Evolutionary conservation across 2,888 invertebrate genomes (phyloP).

Genomic region (Chymomyza procnemis): DNA sequence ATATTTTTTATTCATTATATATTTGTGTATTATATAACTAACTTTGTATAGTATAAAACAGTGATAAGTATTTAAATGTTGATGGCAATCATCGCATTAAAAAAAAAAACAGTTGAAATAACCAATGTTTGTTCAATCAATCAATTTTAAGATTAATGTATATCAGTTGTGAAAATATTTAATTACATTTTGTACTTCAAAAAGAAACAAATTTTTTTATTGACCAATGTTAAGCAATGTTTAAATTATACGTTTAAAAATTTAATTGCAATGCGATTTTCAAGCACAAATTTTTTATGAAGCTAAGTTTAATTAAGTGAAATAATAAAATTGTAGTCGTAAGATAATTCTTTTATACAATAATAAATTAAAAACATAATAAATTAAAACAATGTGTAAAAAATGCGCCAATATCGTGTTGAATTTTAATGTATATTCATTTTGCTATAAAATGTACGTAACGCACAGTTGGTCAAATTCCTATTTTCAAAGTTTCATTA

Average conservation of each 20-base stretch:
- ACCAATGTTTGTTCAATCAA: constrained; percentile 17
- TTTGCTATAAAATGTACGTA: too few relatives aligned
- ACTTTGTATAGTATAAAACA: constrained; percentile 34
- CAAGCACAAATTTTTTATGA: constrained; percentile 71
- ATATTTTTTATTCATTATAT: constrained; percentile 23
- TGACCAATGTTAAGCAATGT: constrained; percentile 37
- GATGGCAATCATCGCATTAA: not conserved
- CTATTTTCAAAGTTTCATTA: too few relatives aligned
- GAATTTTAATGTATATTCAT: too few relatives aligned
- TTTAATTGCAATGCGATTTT: constrained; percentile 68
- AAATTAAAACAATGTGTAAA: not conserved
- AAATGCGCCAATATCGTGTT: too few relatives aligned
- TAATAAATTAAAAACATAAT: constrained; percentile 32
- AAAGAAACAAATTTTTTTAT: constrained; percentile 6
- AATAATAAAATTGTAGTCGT: constrained; percentile 48
- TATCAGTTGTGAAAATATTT: not conserved
- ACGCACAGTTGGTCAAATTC: too few relatives aligned
- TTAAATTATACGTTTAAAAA: constrained; percentile 21
- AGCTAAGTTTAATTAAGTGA: constrained; percentile 65
- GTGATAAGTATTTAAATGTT: not conserved
- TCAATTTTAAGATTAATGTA: constrained; percentile 14
- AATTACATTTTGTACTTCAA: constrained; percentile 27
- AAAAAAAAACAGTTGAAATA: not conserved
- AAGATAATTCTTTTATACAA: constrained; percentile 48
- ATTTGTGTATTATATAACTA: constrained; percentile 61